Conservation (phyloP, 2,888 invertebrate genomes). For the Perithous albicinctus region DNA sequence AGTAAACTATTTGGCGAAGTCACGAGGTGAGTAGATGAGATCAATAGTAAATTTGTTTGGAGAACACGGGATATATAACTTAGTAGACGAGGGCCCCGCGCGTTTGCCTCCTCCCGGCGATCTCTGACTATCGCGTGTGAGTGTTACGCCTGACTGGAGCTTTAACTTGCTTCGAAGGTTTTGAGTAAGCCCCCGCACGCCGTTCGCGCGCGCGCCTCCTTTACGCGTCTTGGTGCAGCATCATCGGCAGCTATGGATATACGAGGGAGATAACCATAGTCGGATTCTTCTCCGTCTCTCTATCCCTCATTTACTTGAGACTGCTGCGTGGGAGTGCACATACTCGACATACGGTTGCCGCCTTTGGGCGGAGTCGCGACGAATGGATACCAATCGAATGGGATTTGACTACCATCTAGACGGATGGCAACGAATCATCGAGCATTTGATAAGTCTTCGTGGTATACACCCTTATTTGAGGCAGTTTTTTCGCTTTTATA, state of each 20-base stretch:
- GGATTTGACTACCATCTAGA: conserved; percentile 55
- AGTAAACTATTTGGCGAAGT: conserved; percentile 75
- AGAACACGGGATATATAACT: conserved; percentile 8
- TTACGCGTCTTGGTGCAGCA: conserved; percentile 51
- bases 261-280: conserved; percentile 32
- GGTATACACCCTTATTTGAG: not conserved
- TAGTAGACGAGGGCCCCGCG: conserved; percentile 2
- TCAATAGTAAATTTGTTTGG: conserved; percentile 71
- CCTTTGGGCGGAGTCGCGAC: conserved; percentile 56
- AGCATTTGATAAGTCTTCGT: not conserved
- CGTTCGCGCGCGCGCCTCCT: conserved; percentile 37
- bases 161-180: conserved; percentile 59
- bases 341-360: conserved; percentile 34
- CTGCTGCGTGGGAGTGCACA: conserved; percentile 51
- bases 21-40: conserved; percentile 20
- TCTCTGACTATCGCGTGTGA: conserved; percentile 67
- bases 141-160: conserved; percentile 79
- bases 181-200: conserved; percentile 10
- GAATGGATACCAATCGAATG: conserved; percentile 48
- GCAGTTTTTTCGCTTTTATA: not conserved
- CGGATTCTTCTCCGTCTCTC: conserved; percentile 10
- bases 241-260: conserved; percentile 14
- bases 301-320: conserved; percentile 37
- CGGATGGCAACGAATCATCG: conserved; percentile 42
- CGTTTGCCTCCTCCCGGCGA: conserved; percentile 10